These are phyloP conservation scores for Eulithis prunata DNA, from an alignment of 2,888 invertebrate genomes.

Conservation along the genomic window DNA sequence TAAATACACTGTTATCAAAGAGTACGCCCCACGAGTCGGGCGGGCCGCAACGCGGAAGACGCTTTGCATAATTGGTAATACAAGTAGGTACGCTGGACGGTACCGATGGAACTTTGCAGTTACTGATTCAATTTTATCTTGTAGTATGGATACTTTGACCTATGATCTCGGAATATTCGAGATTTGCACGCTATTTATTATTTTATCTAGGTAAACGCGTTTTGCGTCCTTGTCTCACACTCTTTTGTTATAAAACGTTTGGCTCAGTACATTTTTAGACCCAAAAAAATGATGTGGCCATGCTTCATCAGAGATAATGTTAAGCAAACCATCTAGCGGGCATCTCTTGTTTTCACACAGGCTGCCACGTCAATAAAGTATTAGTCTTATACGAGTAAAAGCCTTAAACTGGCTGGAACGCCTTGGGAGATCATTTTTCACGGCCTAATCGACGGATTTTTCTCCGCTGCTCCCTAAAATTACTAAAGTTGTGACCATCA, in stretches of 20 bases:
- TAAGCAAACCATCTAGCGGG: background rate
- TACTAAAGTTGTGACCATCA: slow-evolving; percentile 77
- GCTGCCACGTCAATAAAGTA: slow-evolving; percentile 33
- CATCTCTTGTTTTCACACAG: slow-evolving; percentile 22
- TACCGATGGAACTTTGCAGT: slow-evolving; percentile 30
- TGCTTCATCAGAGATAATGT: background rate
- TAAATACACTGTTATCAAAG: slow-evolving; percentile 47
- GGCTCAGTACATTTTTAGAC: no score
- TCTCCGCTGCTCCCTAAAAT: slow-evolving; percentile 65
- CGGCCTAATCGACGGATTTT: slow-evolving; percentile 70
- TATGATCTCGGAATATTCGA: slow-evolving; percentile 1
- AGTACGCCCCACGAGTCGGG: slow-evolving; percentile 59
- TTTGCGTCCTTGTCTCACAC: no score
- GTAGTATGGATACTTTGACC: slow-evolving; percentile 19
- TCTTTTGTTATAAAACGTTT: no score
- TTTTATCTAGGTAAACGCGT: no score
- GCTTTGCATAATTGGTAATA: slow-evolving; percentile 83
- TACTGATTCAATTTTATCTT: slow-evolving; percentile 31
- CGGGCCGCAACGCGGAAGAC: slow-evolving; percentile 71
- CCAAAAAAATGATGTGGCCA: background rate
- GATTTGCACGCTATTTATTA: background rate
- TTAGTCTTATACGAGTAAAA: slow-evolving; percentile 31
- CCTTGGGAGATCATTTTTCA: slow-evolving; percentile 70
- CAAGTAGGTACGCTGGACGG: slow-evolving; percentile 62
- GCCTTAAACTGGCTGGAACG: slow-evolving; percentile 51